phyloP scores from a whole-genome alignment of 1,140 invertebrate species.

The Lepidurus couesii region DNA sequence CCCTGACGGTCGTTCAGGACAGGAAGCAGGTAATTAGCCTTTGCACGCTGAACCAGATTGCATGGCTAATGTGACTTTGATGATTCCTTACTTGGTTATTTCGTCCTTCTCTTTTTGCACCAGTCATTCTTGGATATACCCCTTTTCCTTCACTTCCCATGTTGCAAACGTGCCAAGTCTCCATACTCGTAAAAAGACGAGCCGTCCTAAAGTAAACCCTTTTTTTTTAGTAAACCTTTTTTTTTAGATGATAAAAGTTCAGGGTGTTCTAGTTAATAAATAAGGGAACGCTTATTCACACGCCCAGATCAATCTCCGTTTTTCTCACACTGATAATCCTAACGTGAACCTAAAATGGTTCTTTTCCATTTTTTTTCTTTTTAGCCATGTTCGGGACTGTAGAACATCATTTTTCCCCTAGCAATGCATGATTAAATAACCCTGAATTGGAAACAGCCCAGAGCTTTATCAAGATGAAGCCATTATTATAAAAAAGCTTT shows the following conservation, averaged over 20 bases:
- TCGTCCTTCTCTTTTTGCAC: not conserved
- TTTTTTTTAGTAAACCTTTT: not conserved
- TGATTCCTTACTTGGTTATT: slow-evolving; percentile 13
- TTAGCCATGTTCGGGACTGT: not conserved
- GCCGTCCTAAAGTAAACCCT: not conserved
- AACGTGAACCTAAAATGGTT: not conserved
- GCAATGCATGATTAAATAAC: not conserved
- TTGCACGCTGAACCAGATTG: slow-evolving; percentile 15
- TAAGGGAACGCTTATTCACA: not conserved
- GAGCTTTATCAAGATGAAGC: not conserved
- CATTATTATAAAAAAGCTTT: not conserved
- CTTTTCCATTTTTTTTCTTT: not conserved
- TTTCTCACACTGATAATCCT: not conserved
- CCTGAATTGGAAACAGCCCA: not conserved
- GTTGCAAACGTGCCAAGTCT: no score
- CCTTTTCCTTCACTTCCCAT: not conserved
- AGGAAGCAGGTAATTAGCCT: slow-evolving; percentile 5
- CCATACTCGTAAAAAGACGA: not conserved
- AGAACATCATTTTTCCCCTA: no score
- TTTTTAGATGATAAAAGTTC: not conserved
- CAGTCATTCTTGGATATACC: not conserved
- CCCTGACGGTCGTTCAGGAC: slow-evolving; percentile 10
- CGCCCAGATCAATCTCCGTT: not conserved
- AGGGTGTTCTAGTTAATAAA: not conserved
- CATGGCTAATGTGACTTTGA: slow-evolving; percentile 18